phyloP scores from a whole-genome alignment of 2,888 invertebrate genomes.

The Synergus umbraculus region DNA sequence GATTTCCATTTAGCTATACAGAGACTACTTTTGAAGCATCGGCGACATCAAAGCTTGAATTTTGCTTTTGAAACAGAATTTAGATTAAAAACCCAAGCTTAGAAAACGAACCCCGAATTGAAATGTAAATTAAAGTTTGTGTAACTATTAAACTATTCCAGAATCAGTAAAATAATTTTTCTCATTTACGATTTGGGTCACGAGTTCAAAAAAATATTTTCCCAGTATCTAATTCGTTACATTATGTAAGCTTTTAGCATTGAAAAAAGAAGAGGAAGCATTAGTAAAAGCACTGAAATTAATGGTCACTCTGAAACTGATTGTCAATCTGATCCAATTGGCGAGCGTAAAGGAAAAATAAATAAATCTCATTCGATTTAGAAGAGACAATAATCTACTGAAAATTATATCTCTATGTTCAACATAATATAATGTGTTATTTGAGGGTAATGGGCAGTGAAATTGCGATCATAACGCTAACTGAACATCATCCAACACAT shows the following conservation, averaged over 20 bases:
- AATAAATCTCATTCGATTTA: neutral
- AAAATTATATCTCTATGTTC: constrained; percentile 6
- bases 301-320: too few relatives aligned
- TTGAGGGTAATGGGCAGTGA: constrained; percentile 22
- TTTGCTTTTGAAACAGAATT: constrained; percentile 28
- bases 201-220: neutral
- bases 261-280: neutral
- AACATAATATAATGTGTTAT: constrained; percentile 16
- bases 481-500: constrained; percentile 2
- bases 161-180: neutral
- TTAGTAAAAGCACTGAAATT: neutral
- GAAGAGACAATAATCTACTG: neutral
- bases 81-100: constrained; percentile 8
- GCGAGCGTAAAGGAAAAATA: neutral
- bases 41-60: constrained; percentile 29
- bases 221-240: neutral
- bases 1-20: constrained; percentile 11
- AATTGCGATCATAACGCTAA: constrained; percentile 25
- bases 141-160: neutral
- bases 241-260: too few relatives aligned
- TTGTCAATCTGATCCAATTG: neutral
- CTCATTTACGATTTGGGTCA: neutral
- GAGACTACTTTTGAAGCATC: constrained; percentile 25
- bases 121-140: constrained; percentile 22
- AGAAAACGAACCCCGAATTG: neutral